phyloP scores from a whole-genome alignment of 2,113 vertebrate species.

The Neogobius melanostomus region DNA sequence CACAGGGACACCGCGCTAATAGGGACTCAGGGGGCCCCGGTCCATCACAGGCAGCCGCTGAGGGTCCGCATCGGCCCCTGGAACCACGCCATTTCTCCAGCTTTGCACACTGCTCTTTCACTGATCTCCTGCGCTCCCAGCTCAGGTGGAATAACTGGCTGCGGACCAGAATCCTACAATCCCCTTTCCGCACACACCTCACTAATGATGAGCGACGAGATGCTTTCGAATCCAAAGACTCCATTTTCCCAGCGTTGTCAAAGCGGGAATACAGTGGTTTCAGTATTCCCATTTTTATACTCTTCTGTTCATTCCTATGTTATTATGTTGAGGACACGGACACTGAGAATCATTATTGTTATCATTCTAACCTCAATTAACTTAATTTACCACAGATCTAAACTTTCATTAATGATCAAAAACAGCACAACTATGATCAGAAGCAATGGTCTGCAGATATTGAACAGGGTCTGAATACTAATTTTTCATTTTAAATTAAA shows the following conservation, averaged over 20 bases:
- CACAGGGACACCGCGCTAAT: conserved; percentile 76
- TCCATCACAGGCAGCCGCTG: conserved; percentile 63
- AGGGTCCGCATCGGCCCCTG: conserved; percentile 56
- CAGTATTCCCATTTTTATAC: no score
- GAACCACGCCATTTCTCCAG: conserved; percentile 61
- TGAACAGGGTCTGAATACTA: no score
- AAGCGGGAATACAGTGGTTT: background rate
- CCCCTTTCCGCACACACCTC: conserved; percentile 56
- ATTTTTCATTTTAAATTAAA: no score
- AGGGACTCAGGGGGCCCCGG: conserved; percentile 69
- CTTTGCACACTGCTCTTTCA: conserved; percentile 40
- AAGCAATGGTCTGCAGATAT: no score
- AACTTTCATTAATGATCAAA: no score
- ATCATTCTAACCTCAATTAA: no score
- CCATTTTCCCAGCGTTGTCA: conserved; percentile 58
- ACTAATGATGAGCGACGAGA: conserved; percentile 67
- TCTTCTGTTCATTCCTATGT: no score
- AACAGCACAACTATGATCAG: no score
- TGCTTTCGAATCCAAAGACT: conserved; percentile 42
- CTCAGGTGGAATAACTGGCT: conserved; percentile 68
- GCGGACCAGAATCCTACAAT: conserved; percentile 55
- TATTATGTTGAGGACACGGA: no score
- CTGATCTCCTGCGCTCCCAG: conserved; percentile 36
- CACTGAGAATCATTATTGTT: no score
- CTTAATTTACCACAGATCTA: no score